Percentiles rank a stretch among this genome's conserved stretches.
phyloP scores from a whole-genome alignment of 2,888 invertebrate species.

The Drepana falcataria region DNA sequence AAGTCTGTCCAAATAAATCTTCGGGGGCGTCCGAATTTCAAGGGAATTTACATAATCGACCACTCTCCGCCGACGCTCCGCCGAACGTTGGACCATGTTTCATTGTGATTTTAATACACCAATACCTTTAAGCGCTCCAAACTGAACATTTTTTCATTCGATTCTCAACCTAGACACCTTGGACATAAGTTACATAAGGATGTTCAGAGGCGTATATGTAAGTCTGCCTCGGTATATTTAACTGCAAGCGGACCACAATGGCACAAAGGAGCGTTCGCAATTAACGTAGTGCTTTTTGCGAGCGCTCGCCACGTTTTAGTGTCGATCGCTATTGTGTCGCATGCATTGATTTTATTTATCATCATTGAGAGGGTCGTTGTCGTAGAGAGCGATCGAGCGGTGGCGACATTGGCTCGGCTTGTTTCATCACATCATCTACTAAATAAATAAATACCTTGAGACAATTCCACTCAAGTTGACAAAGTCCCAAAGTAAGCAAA shows the following conservation, averaged over 20 bases:
- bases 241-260: constrained; percentile 33
- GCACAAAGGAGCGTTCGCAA: constrained; percentile 36
- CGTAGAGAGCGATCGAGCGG: no score
- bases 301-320: constrained; percentile 22
- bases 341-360: constrained; percentile 35
- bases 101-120: constrained; percentile 40
- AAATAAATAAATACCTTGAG: no score
- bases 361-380: constrained; percentile 7
- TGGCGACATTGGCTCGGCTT: no score
- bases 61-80: constrained; percentile 26
- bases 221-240: constrained; percentile 27
- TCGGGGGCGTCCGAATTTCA: constrained; percentile 28
- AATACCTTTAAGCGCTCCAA: constrained; percentile 12
- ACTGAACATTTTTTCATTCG: background rate
- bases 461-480: no score
- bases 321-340: constrained; percentile 20
- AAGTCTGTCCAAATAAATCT: constrained; percentile 25
- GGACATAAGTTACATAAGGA: constrained; percentile 3
- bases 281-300: constrained; percentile 37
- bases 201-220: constrained; percentile 6
- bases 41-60: constrained; percentile 36
- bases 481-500: no score
- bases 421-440: no score
- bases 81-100: constrained; percentile 31
- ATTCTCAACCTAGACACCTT: constrained; percentile 4